Base-by-base conservation (phyloP, 2,797 vertebrate genomes). In the Eurystomus glaucurus region DNA sequence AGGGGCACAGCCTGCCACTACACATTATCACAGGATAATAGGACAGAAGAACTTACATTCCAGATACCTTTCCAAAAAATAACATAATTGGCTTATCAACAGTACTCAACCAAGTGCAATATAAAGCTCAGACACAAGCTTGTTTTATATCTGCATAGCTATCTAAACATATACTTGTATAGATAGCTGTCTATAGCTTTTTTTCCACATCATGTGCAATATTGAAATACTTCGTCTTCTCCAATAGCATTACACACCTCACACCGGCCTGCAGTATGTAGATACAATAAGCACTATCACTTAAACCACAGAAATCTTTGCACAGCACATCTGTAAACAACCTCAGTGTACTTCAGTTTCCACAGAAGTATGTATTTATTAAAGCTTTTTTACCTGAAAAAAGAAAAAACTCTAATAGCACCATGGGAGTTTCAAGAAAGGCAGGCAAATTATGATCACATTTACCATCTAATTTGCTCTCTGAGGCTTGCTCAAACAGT, bases 391-490 rank as follows among this genome's bases (percentile, higher is more conserved):
- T 82, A 96, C 84, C 83, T 89, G 89, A 71, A 89, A 90, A 90
- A 84, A 92, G 52, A 75, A 96, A 35, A 92, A 92, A 61, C 75
- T 77, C 79, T 94, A 95, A 96, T 84, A 86, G 85, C 85, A 94
- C 92, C 83, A 93, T 89, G 95, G 94, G 96, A 97, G 76, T 88
- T 92, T 92, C 71, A 88, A 91, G 93, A 97, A 85, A 97, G 90
- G 90, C 80, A 97, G 91, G 95, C 91, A 98, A 97, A 97, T 97
- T 97, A 97, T 95, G 94, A 96, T 96, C 94, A 93, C 96, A 96
- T 97, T 97, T 96, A 93, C 90, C 86, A 96, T 95, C 92, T 97
- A 96, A 96, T 97, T 97, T 95, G 92, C 92, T 96, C 95, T 96
- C 94, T 93, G 93, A 96, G 92, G 88, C 95, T 96, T 97, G 85